phyloP scores from a whole-genome alignment of 2,888 invertebrate genomes.

The Leucophenga maculata region DNA sequence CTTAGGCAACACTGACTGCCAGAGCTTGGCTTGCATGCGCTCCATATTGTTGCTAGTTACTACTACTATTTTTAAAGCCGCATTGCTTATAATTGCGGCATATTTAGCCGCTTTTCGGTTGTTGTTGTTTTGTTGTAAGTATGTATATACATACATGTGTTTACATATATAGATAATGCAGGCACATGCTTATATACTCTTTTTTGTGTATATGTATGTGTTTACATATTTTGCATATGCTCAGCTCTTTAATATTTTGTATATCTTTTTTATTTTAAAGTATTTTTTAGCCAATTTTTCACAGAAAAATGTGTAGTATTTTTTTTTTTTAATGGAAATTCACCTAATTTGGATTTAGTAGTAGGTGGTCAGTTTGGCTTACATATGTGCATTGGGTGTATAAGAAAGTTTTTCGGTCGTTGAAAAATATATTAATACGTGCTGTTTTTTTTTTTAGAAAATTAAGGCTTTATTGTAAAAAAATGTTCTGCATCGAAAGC shows the following conservation, averaged over 20 bases:
- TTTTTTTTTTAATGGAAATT: constrained; percentile 3
- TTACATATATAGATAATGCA: background rate
- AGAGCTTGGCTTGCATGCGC: background rate
- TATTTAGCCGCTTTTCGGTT: constrained; percentile 39
- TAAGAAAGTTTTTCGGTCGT: too few relatives aligned
- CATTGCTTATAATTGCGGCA: constrained; percentile 52
- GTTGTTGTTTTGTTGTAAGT: constrained; percentile 14
- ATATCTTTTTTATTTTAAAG: background rate
- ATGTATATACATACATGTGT: background rate
- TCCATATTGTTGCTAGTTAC: constrained; percentile 7
- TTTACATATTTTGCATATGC: background rate
- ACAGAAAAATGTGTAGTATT: background rate
- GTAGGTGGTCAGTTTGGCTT: too few relatives aligned
- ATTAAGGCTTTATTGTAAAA: too few relatives aligned
- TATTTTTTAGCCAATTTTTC: background rate
- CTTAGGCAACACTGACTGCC: constrained; percentile 43
- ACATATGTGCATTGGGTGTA: too few relatives aligned
- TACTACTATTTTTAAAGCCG: constrained; percentile 5
- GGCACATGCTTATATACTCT: background rate
- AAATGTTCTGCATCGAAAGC: too few relatives aligned
- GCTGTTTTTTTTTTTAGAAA: too few relatives aligned
- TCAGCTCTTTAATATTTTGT: background rate
- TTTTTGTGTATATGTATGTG: background rate
- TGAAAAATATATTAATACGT: too few relatives aligned
- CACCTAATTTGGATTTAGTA: too few relatives aligned